Percentiles rank a stretch among this genome's conserved stretches.
Conservation (phyloP, 2,888 invertebrate genomes). For the Lapara coniferarum region DNA sequence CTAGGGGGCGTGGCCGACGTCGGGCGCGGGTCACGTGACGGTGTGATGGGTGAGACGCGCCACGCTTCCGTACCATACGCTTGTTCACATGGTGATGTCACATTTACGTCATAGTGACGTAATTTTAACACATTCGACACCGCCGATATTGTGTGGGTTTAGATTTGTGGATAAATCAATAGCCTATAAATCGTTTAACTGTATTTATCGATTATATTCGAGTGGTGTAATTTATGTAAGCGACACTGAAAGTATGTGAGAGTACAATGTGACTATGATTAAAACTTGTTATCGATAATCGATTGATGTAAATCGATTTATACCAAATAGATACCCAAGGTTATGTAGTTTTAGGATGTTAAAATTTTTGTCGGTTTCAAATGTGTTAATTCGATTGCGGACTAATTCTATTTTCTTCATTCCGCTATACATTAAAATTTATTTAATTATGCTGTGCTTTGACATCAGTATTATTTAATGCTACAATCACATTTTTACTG, state of each 20-base stretch:
- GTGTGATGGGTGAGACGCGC: constrained; percentile 80
- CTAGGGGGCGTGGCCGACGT: constrained; percentile 74
- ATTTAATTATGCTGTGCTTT: constrained; percentile 3
- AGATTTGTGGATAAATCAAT: not conserved
- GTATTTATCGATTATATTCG: too few relatives aligned
- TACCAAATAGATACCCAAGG: not conserved
- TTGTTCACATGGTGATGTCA: not conserved
- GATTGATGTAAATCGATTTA: not conserved
- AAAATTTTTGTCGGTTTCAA: not conserved
- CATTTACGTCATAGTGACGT: not conserved
- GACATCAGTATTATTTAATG: not conserved
- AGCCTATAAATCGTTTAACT: too few relatives aligned
- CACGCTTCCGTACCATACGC: constrained; percentile 38
- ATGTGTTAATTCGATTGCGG: constrained; percentile 9
- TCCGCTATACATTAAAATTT: constrained; percentile 3
- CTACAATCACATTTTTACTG: not conserved
- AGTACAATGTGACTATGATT: too few relatives aligned
- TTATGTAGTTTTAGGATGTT: not conserved
- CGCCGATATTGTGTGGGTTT: not conserved
- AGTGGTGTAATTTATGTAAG: too few relatives aligned
- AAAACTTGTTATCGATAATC: too few relatives aligned
- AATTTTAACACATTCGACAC: constrained; percentile 18
- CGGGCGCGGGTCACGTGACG: constrained; percentile 75
- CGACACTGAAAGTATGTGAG: too few relatives aligned
- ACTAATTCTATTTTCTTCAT: not conserved